These are phyloP conservation scores for Ibycter americanus DNA, from an alignment of 2,797 vertebrate genomes.

Conservation along the genomic window DNA sequence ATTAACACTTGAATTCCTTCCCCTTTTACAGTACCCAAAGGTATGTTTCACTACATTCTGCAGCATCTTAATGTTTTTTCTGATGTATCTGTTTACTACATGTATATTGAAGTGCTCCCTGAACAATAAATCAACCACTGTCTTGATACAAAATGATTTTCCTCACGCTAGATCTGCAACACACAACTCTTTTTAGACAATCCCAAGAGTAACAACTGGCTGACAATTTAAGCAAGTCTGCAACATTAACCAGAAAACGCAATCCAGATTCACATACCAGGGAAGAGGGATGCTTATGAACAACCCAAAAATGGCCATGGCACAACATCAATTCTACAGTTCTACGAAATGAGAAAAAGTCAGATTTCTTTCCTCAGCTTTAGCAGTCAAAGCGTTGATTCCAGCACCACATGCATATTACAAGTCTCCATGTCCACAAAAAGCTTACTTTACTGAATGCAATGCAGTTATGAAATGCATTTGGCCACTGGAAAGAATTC, in stretches of 20 bases:
- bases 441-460: neutral
- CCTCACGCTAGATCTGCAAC: neutral
- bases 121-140: slow-evolving; percentile 26
- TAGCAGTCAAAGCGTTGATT: neutral
- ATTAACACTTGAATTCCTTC: slow-evolving; percentile 18
- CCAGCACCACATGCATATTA: neutral
- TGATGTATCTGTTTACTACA: slow-evolving; percentile 20
- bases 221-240: slow-evolving; percentile 23
- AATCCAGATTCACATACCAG: neutral
- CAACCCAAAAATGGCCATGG: neutral
- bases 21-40: neutral
- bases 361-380: neutral
- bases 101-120: slow-evolving; percentile 24
- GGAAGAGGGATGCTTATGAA: neutral
- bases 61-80: neutral
- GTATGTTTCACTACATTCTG: neutral
- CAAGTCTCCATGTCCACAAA: neutral
- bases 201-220: slow-evolving; percentile 22
- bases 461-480: neutral
- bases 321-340: neutral
- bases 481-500: slow-evolving; percentile 13
- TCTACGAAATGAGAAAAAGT: neutral
- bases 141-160: slow-evolving; percentile 25
- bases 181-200: neutral
- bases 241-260: neutral